A percentile compares a stretch with the other conserved stretches of the same genome.
phyloP scores from a whole-genome alignment of 2,888 invertebrate species.

The Amiota mariae region DNA sequence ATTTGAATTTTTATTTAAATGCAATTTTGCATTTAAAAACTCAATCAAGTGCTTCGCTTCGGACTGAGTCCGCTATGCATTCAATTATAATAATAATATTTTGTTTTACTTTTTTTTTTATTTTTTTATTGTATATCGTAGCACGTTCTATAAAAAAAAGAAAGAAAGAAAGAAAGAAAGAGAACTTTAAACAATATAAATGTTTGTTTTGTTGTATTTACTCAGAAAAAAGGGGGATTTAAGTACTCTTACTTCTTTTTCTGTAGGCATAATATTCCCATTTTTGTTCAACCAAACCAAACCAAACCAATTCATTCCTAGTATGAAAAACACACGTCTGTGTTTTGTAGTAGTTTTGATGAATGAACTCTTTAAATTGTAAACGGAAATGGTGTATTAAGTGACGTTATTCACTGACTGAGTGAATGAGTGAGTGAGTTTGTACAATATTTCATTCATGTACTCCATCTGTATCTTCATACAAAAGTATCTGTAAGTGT shows the following conservation, averaged over 20 bases:
- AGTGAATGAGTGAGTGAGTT: too few species aligned
- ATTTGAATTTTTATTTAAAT: not conserved
- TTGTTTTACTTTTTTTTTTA: not conserved
- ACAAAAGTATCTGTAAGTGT: too few species aligned
- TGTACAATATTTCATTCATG: too few species aligned
- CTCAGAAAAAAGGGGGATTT: not conserved
- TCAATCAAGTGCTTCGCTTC: constrained; percentile 33
- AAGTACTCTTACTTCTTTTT: constrained; percentile 2
- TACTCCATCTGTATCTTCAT: too few species aligned
- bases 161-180: too few species aligned
- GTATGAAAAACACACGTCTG: too few species aligned
- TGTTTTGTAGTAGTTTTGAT: constrained; percentile 27
- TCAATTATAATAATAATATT: not conserved
- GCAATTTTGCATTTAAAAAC: constrained; percentile 23
- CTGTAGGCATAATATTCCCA: too few species aligned
- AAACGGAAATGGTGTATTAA: constrained; percentile 65
- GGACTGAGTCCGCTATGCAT: not conserved
- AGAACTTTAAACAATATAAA: not conserved
- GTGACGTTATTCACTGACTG: constrained; percentile 47
- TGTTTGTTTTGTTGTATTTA: not conserved
- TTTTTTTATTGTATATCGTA: not conserved
- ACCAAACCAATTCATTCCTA: constrained; percentile 4
- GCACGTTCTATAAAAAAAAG: constrained; percentile 13
- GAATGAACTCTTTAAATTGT: constrained; percentile 56
- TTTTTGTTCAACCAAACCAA: too few species aligned